A percentile compares a stretch with the other conserved stretches of the same genome.
Conservation (phyloP, 2,888 invertebrate species). For the Metacarcinus magister region DNA sequence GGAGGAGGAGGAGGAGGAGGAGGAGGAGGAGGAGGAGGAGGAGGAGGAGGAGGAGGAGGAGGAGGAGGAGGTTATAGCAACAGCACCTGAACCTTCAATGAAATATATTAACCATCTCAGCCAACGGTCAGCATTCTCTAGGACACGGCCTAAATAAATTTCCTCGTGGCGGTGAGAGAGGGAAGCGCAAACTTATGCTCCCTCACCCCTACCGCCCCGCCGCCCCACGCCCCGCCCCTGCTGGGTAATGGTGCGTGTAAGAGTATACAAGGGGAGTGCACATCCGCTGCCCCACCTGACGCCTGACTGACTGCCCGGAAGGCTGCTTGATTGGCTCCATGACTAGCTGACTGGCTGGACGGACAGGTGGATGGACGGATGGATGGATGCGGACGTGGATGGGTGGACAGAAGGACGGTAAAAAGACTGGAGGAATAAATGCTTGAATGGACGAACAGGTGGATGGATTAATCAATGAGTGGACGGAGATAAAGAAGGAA, state of each 20-base stretch:
- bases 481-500: background rate
- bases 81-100: background rate
- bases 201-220: background rate
- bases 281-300: conserved; percentile 15
- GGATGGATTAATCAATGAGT: background rate
- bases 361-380: background rate
- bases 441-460: background rate
- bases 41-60: background rate
- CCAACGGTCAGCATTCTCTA: background rate
- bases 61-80: background rate
- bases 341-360: conserved; percentile 19
- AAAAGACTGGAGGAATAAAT: background rate
- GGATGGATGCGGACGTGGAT: background rate
- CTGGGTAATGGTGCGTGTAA: conserved; percentile 62
- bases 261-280: conserved; percentile 54
- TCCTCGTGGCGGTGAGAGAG: background rate
- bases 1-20: background rate
- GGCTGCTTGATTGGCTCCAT: conserved; percentile 8
- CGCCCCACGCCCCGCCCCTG: background rate
- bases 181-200: background rate
- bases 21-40: background rate
- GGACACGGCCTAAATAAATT: conserved; percentile 6
- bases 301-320: conserved; percentile 51
- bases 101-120: conserved; percentile 1
- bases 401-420: background rate